Evolutionary conservation across 2,113 vertebrate species (phyloP), one percentile per base, ranked within the genome.

Genomic region (Pseudorectes ferrugineus): DNA sequence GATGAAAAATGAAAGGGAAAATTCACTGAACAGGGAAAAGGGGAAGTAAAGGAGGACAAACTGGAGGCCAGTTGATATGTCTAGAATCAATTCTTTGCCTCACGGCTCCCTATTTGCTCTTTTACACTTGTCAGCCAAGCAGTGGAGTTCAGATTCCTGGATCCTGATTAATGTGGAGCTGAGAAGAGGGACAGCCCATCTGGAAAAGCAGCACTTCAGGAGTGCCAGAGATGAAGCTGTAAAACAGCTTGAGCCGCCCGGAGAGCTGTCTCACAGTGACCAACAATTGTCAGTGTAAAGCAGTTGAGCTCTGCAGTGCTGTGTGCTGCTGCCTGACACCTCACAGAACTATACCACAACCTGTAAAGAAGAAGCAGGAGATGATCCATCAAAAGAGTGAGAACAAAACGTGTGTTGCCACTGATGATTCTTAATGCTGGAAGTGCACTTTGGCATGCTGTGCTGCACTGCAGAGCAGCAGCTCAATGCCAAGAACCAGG

Each of bases 371-470:
- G 38, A 35, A 77, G 28, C 14, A 45, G 25, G 26, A 70, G 3
- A 20, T 33, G 40, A 62, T 33, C n/a, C 31, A 33, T 33, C 5
- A 12, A 65, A 75, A 45, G 33, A 58, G 20, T 24, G 17, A 57
- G 15, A 78, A 78, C 2, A 18, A 79, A 91, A 33, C 31, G 12
- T 36, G 10, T 58, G 5, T 52, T 63, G 15, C 11, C 12, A 19
- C 28, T 20, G 33, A 18, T 1, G 1, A 35, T n/a, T 80, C 17
- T 49, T 72, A 48, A n/a, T 54, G 48, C 36, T 80, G 54, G 48
- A 76, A 59, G 38, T 29, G 11, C 15, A 10, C 40, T 68, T 76
- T 55, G 33, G 12, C 35, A 73, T 0, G 0, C 14, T 35, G 0
- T 18, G 23, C 33, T 68, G 81, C 18, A 33, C 43, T 68, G 45